Evolutionary conservation across 2,113 vertebrate species (phyloP).

Genomic region (Benitochromis conjunctus): DNA sequence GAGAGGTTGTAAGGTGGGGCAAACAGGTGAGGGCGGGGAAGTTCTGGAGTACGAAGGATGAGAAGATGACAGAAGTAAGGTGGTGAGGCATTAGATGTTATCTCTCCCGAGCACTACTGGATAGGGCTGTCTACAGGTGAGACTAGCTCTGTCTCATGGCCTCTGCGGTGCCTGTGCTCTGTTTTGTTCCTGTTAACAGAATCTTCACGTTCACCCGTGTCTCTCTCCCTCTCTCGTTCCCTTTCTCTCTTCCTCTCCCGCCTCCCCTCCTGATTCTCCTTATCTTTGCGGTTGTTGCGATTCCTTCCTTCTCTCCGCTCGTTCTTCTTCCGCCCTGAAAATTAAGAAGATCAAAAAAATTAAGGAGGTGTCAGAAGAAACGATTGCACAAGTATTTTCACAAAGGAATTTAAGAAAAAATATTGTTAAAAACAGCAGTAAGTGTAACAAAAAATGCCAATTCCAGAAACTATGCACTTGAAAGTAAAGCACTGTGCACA

Average conservation of each 20-base stretch:
- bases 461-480: neutral
- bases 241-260: constrained; percentile 78
- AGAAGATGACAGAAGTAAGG: constrained; percentile 6
- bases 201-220: constrained; percentile 78
- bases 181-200: constrained; percentile 87
- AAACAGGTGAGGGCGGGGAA: neutral
- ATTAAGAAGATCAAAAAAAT: neutral
- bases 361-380: neutral
- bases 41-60: constrained; percentile 12
- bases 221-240: constrained; percentile 74
- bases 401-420: neutral
- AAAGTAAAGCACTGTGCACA: neutral
- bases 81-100: constrained; percentile 7
- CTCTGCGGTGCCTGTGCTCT: constrained; percentile 84
- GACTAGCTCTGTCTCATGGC: constrained; percentile 77
- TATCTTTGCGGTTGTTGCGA: constrained; percentile 85
- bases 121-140: constrained; percentile 72
- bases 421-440: neutral
- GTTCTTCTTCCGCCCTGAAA: constrained; percentile 61
- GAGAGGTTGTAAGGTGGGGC: constrained; percentile 39
- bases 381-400: neutral
- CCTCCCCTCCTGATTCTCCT: constrained; percentile 79
- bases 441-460: neutral
- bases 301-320: constrained; percentile 80
- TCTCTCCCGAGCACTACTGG: constrained; percentile 70